These are phyloP conservation scores for Abscondita cerata DNA, from an alignment of 2,888 invertebrate genomes.

Conservation along the genomic window DNA sequence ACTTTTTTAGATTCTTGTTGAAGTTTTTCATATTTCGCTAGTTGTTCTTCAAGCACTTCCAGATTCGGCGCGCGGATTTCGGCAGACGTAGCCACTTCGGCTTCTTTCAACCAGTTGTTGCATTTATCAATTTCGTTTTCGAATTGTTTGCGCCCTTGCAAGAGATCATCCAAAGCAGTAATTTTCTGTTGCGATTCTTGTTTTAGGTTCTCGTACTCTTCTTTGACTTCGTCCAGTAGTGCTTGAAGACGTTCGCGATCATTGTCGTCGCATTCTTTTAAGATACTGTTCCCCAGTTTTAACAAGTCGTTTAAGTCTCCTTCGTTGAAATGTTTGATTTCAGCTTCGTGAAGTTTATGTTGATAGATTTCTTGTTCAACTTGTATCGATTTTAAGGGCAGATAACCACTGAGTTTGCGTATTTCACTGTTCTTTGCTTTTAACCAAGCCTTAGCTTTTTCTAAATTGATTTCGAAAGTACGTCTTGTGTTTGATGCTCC, in stretches of 20 bases:
- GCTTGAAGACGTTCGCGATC: slow-evolving; percentile 71
- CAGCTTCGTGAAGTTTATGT: slow-evolving; percentile 76
- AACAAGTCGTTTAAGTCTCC: slow-evolving; percentile 76
- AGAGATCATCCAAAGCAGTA: slow-evolving; percentile 72
- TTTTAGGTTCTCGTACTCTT: slow-evolving; percentile 75
- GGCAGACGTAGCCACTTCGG: slow-evolving; percentile 83
- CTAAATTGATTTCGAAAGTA: slow-evolving; percentile 79
- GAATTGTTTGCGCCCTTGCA: slow-evolving; percentile 80
- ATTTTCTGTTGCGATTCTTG: slow-evolving; percentile 77
- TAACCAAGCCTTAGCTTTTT: slow-evolving; percentile 82
- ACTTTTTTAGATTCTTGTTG: slow-evolving; percentile 76
- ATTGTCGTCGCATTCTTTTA: slow-evolving; percentile 81
- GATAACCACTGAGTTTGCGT: slow-evolving; percentile 75
- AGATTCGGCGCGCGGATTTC: slow-evolving; percentile 82
- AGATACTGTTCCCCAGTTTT: slow-evolving; percentile 77
- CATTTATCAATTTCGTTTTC: slow-evolving; percentile 83
- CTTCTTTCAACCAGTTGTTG: slow-evolving; percentile 89
- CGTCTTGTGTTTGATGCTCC: slow-evolving; percentile 75
- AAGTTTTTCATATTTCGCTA: slow-evolving; percentile 83
- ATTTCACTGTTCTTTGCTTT: slow-evolving; percentile 78
- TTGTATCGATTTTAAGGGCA: slow-evolving; percentile 79
- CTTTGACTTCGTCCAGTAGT: slow-evolving; percentile 71
- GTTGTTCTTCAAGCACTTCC: slow-evolving; percentile 85
- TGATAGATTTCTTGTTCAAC: slow-evolving; percentile 83
- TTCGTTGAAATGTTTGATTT: slow-evolving; percentile 80